Evolutionary conservation across 1,140 invertebrate genomes (phyloP).

Genomic region (Manduca sexta): DNA sequence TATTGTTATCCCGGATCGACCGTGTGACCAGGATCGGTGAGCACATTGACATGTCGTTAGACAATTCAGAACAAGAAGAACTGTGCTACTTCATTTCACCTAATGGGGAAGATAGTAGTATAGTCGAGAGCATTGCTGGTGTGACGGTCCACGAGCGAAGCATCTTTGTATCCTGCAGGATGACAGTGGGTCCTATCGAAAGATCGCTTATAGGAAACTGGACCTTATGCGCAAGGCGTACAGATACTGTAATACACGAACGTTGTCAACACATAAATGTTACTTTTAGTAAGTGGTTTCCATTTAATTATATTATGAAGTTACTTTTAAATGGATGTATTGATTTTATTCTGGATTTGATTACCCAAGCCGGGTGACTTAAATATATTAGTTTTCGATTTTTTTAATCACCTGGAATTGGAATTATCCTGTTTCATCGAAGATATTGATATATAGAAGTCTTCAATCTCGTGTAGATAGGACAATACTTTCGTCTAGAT

Average conservation of each 20-base stretch:
- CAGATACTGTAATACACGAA: not conserved
- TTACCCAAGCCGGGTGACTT: too few species aligned
- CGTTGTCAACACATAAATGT: constrained; percentile 16
- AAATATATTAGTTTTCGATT: too few species aligned
- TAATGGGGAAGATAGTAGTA: not conserved
- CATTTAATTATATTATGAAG: too few species aligned
- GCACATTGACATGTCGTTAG: constrained; percentile 16
- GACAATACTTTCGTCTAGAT: too few species aligned
- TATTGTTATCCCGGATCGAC: constrained; percentile 1
- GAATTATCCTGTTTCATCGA: too few species aligned
- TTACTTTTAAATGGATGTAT: too few species aligned
- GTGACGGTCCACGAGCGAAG: constrained; percentile 10
- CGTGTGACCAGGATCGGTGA: constrained; percentile 3
- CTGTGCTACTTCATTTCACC: constrained; percentile 10
- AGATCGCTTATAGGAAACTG: constrained; percentile 12
- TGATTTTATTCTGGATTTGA: too few species aligned
- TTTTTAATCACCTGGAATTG: too few species aligned
- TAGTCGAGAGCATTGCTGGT: not conserved
- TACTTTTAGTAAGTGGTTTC: too few species aligned
- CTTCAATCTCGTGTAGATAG: too few species aligned
- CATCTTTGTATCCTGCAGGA: constrained; percentile 18
- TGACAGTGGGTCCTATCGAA: constrained; percentile 21
- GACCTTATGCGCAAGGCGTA: constrained; percentile 14
- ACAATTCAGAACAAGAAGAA: constrained; percentile 7
- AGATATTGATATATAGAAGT: too few species aligned